phyloP scores from a whole-genome alignment of 2,113 vertebrate genomes.

The Lepus europaeus region DNA sequence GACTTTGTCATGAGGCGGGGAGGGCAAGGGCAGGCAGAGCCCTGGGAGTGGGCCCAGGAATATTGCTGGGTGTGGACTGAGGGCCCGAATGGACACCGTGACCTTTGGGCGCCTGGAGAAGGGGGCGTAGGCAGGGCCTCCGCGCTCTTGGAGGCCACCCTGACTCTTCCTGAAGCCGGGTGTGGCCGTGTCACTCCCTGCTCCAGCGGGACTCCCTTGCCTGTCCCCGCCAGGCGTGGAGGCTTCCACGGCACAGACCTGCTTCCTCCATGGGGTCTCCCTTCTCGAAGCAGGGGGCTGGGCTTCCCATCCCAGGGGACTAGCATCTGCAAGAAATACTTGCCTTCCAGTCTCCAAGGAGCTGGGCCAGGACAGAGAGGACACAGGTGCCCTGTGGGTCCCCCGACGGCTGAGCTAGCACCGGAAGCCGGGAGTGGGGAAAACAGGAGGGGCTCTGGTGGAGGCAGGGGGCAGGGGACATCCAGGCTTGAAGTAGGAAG shows the following conservation, averaged over 20 bases:
- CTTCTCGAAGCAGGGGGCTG: background rate
- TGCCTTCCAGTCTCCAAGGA: background rate
- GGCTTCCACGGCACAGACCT: background rate
- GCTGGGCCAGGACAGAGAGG: background rate
- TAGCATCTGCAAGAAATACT: background rate
- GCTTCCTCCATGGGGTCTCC: background rate
- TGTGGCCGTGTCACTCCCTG: background rate
- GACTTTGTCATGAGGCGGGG: constrained; percentile 67
- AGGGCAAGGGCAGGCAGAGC: background rate
- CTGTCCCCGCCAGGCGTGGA: background rate
- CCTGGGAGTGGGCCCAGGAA: background rate
- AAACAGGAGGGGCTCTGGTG: background rate
- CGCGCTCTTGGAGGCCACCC: background rate
- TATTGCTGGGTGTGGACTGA: background rate
- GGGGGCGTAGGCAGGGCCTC: background rate
- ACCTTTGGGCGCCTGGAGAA: background rate
- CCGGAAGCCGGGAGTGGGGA: background rate
- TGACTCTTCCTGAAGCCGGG: background rate
- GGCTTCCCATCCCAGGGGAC: background rate
- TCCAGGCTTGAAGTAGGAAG: background rate
- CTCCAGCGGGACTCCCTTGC: background rate
- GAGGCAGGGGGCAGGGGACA: background rate
- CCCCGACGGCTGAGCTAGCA: background rate
- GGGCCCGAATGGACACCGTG: background rate
- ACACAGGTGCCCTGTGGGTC: background rate